These are phyloP conservation scores for Tachina lurida DNA, from an alignment of 2,888 invertebrate genomes.

Conservation along the genomic window DNA sequence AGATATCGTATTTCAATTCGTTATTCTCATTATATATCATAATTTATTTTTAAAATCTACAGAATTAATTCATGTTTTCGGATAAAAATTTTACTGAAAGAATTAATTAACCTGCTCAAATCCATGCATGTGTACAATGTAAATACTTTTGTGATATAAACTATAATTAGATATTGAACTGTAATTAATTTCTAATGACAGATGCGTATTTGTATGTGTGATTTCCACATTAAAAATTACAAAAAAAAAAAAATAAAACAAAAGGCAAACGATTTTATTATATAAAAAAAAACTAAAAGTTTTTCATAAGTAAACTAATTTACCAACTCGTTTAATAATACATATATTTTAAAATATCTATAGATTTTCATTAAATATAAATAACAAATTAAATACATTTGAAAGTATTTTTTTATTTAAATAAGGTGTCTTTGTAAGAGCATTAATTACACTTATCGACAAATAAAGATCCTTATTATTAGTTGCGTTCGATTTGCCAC, in stretches of 20 bases:
- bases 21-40: no score
- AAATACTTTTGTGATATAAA: neutral
- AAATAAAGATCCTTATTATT: neutral
- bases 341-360: neutral
- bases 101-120: neutral
- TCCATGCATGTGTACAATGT: neutral
- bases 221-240: neutral
- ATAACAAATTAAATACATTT: neutral
- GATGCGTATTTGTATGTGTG: neutral
- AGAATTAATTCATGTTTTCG: no score
- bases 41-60: no score
- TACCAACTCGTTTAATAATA: neutral
- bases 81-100: neutral
- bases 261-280: neutral
- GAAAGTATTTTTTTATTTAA: neutral
- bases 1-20: no score
- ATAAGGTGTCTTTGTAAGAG: neutral
- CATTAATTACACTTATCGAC: neutral
- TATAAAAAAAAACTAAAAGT: neutral
- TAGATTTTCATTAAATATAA: neutral
- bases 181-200: slow-evolving; percentile 49
- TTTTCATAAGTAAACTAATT: neutral
- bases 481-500: no score
- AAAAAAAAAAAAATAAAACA: neutral
- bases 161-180: slow-evolving; percentile 45